Conservation (phyloP, 2,888 invertebrate genomes). For the Blastobasis adustella region DNA sequence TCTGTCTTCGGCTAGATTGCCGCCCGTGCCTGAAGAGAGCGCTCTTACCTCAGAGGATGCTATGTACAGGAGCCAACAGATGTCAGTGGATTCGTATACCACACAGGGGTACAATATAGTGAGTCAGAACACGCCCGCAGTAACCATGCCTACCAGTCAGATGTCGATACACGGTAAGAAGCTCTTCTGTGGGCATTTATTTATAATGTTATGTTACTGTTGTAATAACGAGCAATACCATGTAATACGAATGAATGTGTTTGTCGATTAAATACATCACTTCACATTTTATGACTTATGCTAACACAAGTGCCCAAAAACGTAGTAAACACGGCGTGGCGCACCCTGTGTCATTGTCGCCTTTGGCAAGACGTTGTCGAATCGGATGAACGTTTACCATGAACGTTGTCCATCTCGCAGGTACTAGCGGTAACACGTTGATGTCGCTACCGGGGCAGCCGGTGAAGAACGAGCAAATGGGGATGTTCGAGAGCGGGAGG, state of each 20-base stretch:
- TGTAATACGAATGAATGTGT: too few species aligned
- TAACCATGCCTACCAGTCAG: slow-evolving; percentile 61
- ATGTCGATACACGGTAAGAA: slow-evolving; percentile 58
- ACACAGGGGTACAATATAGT: slow-evolving; percentile 42
- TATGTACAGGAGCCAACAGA: slow-evolving; percentile 56
- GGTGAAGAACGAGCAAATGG: slow-evolving; percentile 58
- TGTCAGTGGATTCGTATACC: slow-evolving; percentile 58
- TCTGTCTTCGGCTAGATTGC: slow-evolving; percentile 62
- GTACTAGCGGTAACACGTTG: slow-evolving; percentile 58
- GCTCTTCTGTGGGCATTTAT: neutral
- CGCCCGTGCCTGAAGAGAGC: slow-evolving; percentile 77
- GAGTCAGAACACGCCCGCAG: slow-evolving; percentile 34
- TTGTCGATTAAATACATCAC: too few species aligned
- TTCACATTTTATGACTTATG: too few species aligned
- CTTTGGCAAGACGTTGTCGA: too few species aligned
- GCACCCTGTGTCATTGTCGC: too few species aligned
- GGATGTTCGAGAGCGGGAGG: slow-evolving; percentile 51
- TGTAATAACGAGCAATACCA: too few species aligned
- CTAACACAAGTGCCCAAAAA: too few species aligned
- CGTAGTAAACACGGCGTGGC: too few species aligned
- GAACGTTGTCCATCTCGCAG: slow-evolving; percentile 19
- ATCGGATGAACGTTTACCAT: too few species aligned
- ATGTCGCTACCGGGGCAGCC: slow-evolving; percentile 49
- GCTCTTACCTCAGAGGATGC: slow-evolving; percentile 65
- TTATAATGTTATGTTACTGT: too few species aligned